These are phyloP conservation scores for Characodon lateralis DNA, from an alignment of 2,797 vertebrate genomes.

Conservation along the genomic window DNA sequence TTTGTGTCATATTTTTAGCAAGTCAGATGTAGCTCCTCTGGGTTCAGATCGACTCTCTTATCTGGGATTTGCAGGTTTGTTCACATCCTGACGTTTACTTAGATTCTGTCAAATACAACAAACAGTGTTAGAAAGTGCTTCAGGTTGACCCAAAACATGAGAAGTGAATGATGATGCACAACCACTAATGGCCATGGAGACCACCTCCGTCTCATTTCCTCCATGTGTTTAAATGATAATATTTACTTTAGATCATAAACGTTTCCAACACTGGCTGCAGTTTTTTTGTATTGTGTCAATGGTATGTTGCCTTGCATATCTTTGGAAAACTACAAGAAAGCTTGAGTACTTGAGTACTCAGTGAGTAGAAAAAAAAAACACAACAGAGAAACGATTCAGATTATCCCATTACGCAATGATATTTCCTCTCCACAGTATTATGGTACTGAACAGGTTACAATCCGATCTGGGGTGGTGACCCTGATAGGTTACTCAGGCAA, in stretches of 20 bases:
- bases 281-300: background rate
- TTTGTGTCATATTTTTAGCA: background rate
- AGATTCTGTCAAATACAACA: too few relatives aligned
- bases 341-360: too few relatives aligned
- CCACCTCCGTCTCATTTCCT: background rate
- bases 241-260: background rate
- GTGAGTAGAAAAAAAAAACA: background rate
- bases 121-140: too few relatives aligned
- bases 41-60: background rate
- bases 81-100: too few relatives aligned
- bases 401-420: background rate
- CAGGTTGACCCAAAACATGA: too few relatives aligned
- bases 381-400: background rate
- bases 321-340: background rate
- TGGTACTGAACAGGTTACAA: background rate
- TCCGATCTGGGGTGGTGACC: background rate
- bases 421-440: background rate
- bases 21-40: background rate
- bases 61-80: background rate
- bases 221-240: background rate
- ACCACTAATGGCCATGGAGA: background rate
- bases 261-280: background rate
- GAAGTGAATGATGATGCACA: background rate
- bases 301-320: background rate
- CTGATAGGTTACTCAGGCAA: background rate